These are phyloP conservation scores for Metacarcinus magister DNA, from an alignment of 2,888 invertebrate genomes.

Conservation along the genomic window DNA sequence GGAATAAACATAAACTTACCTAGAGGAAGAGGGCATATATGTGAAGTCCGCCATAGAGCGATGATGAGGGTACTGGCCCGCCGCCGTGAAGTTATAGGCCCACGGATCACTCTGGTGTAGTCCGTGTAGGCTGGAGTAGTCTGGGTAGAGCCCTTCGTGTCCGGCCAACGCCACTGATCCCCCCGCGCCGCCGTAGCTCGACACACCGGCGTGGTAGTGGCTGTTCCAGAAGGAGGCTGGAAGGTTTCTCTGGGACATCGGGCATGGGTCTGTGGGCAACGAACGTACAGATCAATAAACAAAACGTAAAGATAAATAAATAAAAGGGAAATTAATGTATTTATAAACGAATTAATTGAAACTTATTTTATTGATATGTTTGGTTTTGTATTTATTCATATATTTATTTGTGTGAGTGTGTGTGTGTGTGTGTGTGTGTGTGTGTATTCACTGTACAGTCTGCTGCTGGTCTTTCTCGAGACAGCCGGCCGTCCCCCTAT, in stretches of 20 bases:
- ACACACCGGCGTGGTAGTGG: slow-evolving; percentile 77
- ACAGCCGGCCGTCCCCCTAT: no score
- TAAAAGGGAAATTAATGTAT: no score
- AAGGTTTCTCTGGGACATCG: slow-evolving; percentile 78
- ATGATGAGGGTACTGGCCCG: slow-evolving; percentile 70
- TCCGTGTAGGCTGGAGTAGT: slow-evolving; percentile 78
- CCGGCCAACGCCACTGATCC: slow-evolving; percentile 66
- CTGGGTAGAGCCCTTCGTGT: slow-evolving; percentile 75
- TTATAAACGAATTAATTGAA: no score
- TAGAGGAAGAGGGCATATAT: slow-evolving; percentile 79
- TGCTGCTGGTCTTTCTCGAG: no score
- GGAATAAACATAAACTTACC: slow-evolving; percentile 45
- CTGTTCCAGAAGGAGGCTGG: slow-evolving; percentile 80
- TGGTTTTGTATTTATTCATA: neutral
- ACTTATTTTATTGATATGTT: neutral
- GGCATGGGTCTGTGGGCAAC: slow-evolving; percentile 71
- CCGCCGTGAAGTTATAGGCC: slow-evolving; percentile 78
- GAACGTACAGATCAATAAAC: no score
- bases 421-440: no score
- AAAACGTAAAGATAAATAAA: no score
- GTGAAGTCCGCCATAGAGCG: slow-evolving; percentile 77
- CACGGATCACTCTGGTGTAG: slow-evolving; percentile 77
- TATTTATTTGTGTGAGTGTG: no score
- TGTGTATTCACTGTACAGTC: no score
- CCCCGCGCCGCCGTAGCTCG: slow-evolving; percentile 75